phyloP scores from a whole-genome alignment of 92 coral and sea anemone species.

The Meandrina meandrites region DNA sequence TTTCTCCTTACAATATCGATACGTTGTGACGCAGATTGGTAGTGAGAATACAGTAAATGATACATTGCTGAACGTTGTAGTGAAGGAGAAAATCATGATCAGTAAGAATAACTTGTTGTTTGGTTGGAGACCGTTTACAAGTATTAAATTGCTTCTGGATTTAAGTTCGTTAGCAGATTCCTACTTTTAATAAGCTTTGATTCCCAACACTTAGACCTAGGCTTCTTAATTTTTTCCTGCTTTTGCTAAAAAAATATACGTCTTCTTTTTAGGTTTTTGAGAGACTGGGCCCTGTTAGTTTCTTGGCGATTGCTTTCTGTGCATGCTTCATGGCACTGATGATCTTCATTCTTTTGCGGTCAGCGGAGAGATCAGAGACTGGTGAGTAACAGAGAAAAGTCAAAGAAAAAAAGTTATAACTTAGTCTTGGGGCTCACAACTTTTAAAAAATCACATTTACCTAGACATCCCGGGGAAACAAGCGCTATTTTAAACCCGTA shows the following conservation, averaged over 20 bases:
- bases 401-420: not conserved
- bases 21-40: no score
- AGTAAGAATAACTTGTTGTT: not conserved
- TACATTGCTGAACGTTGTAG: no score
- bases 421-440: no score
- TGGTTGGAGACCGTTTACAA: not conserved
- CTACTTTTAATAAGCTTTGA: not conserved
- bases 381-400: not conserved
- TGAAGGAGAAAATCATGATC: not conserved
- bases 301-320: conserved; percentile 90
- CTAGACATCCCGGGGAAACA: no score
- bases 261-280: conserved; percentile 74
- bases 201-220: not conserved
- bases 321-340: conserved; percentile 87
- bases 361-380: conserved; percentile 78
- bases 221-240: not conserved
- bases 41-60: no score
- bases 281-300: conserved; percentile 94
- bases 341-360: conserved; percentile 81
- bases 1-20: no score
- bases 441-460: no score
- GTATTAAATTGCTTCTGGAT: not conserved
- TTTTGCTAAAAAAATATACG: not conserved
- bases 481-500: no score
- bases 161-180: not conserved